Conservation (phyloP, 2,797 vertebrate species). For the Helicolenus hilgendorfi region DNA sequence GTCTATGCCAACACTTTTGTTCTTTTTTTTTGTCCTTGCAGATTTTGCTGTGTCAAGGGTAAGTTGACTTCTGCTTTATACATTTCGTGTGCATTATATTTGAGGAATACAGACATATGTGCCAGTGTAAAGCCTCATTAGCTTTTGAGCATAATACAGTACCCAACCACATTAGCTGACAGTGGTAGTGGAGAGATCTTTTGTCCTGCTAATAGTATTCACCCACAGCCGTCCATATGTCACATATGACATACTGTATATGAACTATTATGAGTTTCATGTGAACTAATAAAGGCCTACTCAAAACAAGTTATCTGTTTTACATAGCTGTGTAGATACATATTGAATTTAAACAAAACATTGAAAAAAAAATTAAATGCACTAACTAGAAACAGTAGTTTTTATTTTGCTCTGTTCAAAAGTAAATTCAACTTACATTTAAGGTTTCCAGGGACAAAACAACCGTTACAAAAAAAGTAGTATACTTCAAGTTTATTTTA, state of each 20-base stretch:
- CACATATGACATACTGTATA: background rate
- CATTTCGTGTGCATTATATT: slow-evolving; percentile 1
- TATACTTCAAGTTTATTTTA: too few species aligned
- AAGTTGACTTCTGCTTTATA: slow-evolving; percentile 83
- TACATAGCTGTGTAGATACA: background rate
- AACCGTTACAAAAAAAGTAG: too few species aligned
- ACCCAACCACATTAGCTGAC: background rate
- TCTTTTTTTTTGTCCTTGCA: slow-evolving; percentile 85
- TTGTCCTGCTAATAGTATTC: background rate
- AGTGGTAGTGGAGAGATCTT: background rate
- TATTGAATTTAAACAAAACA: too few species aligned
- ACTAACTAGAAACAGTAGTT: background rate
- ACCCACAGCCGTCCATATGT: background rate
- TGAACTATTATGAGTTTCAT: background rate
- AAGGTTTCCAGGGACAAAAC: background rate
- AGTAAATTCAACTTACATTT: background rate
- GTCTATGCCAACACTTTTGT: slow-evolving; percentile 53
- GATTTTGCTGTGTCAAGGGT: slow-evolving; percentile 95
- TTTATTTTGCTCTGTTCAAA: background rate
- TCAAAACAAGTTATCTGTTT: background rate
- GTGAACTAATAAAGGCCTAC: background rate
- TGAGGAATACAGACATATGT: background rate
- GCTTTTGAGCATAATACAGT: background rate
- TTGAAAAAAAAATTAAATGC: background rate
- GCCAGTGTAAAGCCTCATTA: background rate